A percentile compares a stretch with the other conserved stretches of the same genome.
Evolutionary conservation across 2,888 invertebrate genomes (phyloP).

Genomic region (Heliconius ethilla): DNA sequence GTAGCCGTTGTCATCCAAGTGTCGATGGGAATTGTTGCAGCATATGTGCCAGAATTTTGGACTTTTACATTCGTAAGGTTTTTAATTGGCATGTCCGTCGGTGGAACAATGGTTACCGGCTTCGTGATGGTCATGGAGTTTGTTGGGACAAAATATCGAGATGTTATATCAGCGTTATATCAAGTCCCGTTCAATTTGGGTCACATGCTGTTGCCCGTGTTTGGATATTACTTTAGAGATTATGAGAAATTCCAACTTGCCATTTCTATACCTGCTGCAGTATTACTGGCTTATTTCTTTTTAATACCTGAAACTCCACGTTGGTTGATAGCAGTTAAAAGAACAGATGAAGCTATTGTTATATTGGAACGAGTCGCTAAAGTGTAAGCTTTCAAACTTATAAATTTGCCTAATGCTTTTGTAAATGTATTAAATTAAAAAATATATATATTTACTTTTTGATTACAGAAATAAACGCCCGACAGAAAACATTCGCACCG

Average conservation of each 20-base stretch:
- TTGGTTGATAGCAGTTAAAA: slow-evolving; percentile 88
- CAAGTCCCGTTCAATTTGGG: slow-evolving; percentile 87
- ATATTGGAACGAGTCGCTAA: slow-evolving; percentile 86
- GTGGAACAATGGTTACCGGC: slow-evolving; percentile 89
- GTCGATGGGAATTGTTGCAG: slow-evolving; percentile 84
- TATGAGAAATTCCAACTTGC: slow-evolving; percentile 85
- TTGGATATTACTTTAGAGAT: slow-evolving; percentile 84
- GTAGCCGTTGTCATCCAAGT: slow-evolving; percentile 87
- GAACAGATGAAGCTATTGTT: slow-evolving; percentile 83
- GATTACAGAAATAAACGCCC: slow-evolving; percentile 75
- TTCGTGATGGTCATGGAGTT: slow-evolving; percentile 85
- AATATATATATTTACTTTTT: slow-evolving; percentile 21
- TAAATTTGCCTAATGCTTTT: neutral
- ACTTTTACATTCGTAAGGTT: slow-evolving; percentile 86
- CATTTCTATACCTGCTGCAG: slow-evolving; percentile 81
- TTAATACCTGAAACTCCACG: slow-evolving; percentile 90
- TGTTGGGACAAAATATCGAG: slow-evolving; percentile 82
- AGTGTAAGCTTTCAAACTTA: slow-evolving; percentile 50
- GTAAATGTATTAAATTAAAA: neutral
- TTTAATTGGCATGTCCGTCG: slow-evolving; percentile 87
- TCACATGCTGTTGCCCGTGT: slow-evolving; percentile 83
- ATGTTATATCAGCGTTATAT: slow-evolving; percentile 83
- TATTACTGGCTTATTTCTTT: slow-evolving; percentile 85
- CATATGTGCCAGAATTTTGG: slow-evolving; percentile 84
- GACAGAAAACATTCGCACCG: slow-evolving; percentile 68